Evolutionary conservation across 2,113 vertebrate species (phyloP), one percentile per base, ranked within the genome.

Genomic region (Plecturocebus donacophilus): DNA sequence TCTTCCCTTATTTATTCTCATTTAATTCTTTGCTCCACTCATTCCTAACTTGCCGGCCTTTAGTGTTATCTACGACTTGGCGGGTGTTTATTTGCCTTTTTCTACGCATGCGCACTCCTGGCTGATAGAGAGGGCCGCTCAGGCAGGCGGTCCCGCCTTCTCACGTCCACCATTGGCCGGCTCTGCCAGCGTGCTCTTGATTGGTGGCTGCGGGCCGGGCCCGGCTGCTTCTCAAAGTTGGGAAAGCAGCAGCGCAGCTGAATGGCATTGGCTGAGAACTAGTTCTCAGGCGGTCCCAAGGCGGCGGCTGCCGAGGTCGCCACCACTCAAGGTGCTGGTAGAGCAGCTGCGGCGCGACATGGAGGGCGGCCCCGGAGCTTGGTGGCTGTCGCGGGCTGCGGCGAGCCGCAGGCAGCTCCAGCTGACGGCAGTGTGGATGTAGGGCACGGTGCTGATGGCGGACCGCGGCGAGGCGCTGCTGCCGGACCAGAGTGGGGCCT

Each of bases 351-450:
- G 98, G 61, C 97, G 97, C 21, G 52, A 58, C 8, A 91, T 27
- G 76, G 93, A 86, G 13, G 93, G 82, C 25, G n/a, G 84, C 58
- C 94, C 98, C 91, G 81, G 95, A 5, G 70, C 84, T 54, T 87
- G 98, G 95, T 27, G 96, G 93, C 80, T 97, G 70, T 87, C 97
- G 86, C 52, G 97, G 87, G 97, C 87, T 73, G 97, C 96, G 19
- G 61, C 32, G 7, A 98, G 96, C 56, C 98, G 95, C 85, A 96
- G 2, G 1, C 97, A 97, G 30, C 95, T 99, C 76, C 20, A 97
- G 0, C 96, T 99, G 54, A 98, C 98, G 0, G 97, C 98, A 52
- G 99, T 99, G 89, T 99, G 99, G 99, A 99, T 99, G 99, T 99
- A 99, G 98, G 99, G 99, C 3, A 99, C 99, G 0, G 99, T 99